Base-by-base conservation (phyloP, 1,140 invertebrate species). In the Drosophila bocki region DNA sequence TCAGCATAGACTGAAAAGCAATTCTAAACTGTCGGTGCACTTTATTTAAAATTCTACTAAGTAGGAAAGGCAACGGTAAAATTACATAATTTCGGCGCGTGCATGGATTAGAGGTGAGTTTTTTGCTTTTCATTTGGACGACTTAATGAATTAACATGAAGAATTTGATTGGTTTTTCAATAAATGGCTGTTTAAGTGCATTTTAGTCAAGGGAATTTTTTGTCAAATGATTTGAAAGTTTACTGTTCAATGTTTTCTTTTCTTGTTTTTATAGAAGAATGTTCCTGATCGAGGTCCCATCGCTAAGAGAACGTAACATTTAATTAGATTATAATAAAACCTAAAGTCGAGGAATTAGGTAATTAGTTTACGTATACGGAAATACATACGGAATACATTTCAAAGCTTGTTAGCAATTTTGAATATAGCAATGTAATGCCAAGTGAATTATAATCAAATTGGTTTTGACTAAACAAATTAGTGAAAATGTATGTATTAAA, bases 11-110 rank as follows among this genome's bases (percentile, higher is more conserved):
- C 62, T 64, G 39, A 60, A 44, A 33, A 44, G 11, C 9, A 8
- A 22, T 15, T 59, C 11, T 12, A 44, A 44, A 35, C 26, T 42
- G 32, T 37, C 15, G 3, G 13, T 26, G 29, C 29, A 26, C 33
- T 64, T 60, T 60, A 64, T 64, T 44, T 17, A 7, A 13, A 19
- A 44, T 15, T 44, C 11, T 26, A 35, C 44, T 45, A 22, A 6
- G 17, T 45, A 22, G 22, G 11, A 1, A 37, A 22, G 11, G 11
- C 17, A 45, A 22, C 7, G 44, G 44, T 22, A 45, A 7, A 45
- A 45, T 45, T 45, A 7, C 44, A 45, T 6, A 45, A 45, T 45
- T 22, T 45, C 35, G 11, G 2, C 44, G 1, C n/a, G n/a, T 44
- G 41, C 8, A 42, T 9, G 1, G 42, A 17, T 45, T 45, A 45